Evolutionary conservation across 2,113 vertebrate species (phyloP).

Genomic region (Rhipidura dahli): DNA sequence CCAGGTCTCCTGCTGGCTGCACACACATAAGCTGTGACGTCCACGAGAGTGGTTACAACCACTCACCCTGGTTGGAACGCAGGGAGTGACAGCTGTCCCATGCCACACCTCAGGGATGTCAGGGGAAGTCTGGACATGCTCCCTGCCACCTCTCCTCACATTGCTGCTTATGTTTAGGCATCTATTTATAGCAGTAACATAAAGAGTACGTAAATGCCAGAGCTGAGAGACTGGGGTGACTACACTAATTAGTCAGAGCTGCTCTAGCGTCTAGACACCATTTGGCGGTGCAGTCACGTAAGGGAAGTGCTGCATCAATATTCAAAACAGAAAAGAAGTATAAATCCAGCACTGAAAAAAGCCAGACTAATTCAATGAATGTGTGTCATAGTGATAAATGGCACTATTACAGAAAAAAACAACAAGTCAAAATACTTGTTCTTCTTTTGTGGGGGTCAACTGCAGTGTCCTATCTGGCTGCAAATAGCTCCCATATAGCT

Average conservation of each 20-base stretch:
- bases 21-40: fast-evolving
- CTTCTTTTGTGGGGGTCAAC: not conserved
- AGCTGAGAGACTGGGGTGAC: conserved; percentile 18
- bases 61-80: fast-evolving
- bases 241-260: conserved; percentile 45
- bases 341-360: conserved; percentile 26
- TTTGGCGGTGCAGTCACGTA: conserved; percentile 45
- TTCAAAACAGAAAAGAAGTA: conserved; percentile 35
- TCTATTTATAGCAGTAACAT: not conserved
- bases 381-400: conserved; percentile 32
- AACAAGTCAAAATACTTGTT: not conserved
- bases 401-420: conserved; percentile 1
- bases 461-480: not conserved
- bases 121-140: not conserved
- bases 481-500: fast-evolving
- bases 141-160: not conserved
- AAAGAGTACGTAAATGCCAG: not conserved
- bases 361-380: conserved; percentile 44
- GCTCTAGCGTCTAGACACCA: conserved; percentile 48
- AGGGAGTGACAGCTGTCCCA: fast-evolving
- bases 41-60: not conserved
- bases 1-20: not conserved
- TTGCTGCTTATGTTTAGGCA: not conserved
- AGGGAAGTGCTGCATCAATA: conserved; percentile 48
- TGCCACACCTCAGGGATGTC: not conserved